Evolutionary conservation across 2,113 vertebrate species (phyloP), one percentile per base, ranked within the genome.

Genomic region (Puffinus mauretanicus): DNA sequence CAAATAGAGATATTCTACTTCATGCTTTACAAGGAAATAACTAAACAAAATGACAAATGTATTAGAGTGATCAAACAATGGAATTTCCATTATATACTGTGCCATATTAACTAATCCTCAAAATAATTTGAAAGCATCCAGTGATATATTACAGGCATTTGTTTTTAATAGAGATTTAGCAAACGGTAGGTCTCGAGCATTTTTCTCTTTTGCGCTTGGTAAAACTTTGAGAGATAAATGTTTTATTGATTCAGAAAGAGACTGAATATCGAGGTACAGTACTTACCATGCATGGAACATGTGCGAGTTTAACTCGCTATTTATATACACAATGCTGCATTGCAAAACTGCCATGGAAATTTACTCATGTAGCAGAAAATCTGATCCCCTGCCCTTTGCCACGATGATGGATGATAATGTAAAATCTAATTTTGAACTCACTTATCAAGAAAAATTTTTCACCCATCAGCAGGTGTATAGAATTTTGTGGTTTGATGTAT

Each of bases 371-470:
- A 86, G 91, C 86, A 93, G 91, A 94, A 97, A 97, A 90, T 77
- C 55, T 73, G 92, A 86, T 91, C 75, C 44, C 52, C 21, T 90
- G 83, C 73, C 71, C 78, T 96, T 94, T 97, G 81, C 85, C 82
- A 42, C 0, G 0, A 81, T 94, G 96, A 97, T 66, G 93, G 88
- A 97, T 94, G 94, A 94, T 94, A 96, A 97, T 46, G 49, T 86
- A 88, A 93, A 91, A 96, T 60, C 81, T 91, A 86, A 94, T 97
- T 96, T 84, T 88, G 76, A 94, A 88, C 64, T 95, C 61, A 34
- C 66, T 90, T 81, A 64, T 94, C 40, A 80, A 93, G 80, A 86
- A 82, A 46, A 57, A 49, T 10, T 7, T 64, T 62, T 81, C 40
- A 81, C 47, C 34, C 29, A 86, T 81, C 38, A 80, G 75, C 42